Evolutionary conservation across 2,888 invertebrate genomes (phyloP).

Genomic region (Xanthia togata): DNA sequence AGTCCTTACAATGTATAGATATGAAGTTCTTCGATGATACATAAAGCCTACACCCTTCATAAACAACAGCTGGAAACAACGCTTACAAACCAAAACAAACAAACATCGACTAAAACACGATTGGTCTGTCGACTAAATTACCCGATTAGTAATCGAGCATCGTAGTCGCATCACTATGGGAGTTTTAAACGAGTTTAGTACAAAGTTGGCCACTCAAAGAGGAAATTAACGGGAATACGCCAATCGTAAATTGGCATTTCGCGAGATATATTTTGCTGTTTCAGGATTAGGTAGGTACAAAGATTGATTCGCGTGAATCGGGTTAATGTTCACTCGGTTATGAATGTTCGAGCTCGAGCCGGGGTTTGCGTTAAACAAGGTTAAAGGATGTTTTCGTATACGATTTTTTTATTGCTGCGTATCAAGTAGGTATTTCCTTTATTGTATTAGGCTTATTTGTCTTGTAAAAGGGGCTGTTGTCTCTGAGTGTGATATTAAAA

Average conservation of each 20-base stretch:
- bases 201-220: constrained; percentile 65
- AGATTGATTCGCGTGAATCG: constrained; percentile 64
- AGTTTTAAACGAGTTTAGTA: constrained; percentile 64
- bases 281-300: constrained; percentile 60
- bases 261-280: constrained; percentile 62
- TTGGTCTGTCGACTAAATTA: constrained; percentile 56
- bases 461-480: background rate
- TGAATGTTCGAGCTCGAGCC: constrained; percentile 47
- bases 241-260: constrained; percentile 62
- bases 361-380: constrained; percentile 34
- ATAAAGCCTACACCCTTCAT: constrained; percentile 6
- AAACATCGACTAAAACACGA: constrained; percentile 57
- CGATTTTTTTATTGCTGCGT: constrained; percentile 39
- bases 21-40: no score
- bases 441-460: constrained; percentile 27
- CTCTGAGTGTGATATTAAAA: background rate
- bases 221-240: constrained; percentile 64
- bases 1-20: no score
- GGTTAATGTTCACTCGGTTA: constrained; percentile 53
- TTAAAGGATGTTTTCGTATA: constrained; percentile 41
- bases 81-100: constrained; percentile 31
- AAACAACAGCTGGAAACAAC: constrained; percentile 41
- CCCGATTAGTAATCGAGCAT: constrained; percentile 60
- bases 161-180: constrained; percentile 62
- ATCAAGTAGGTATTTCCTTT: constrained; percentile 33